Conservation (phyloP, 2,888 invertebrate genomes). For the Atethmia centrago region DNA sequence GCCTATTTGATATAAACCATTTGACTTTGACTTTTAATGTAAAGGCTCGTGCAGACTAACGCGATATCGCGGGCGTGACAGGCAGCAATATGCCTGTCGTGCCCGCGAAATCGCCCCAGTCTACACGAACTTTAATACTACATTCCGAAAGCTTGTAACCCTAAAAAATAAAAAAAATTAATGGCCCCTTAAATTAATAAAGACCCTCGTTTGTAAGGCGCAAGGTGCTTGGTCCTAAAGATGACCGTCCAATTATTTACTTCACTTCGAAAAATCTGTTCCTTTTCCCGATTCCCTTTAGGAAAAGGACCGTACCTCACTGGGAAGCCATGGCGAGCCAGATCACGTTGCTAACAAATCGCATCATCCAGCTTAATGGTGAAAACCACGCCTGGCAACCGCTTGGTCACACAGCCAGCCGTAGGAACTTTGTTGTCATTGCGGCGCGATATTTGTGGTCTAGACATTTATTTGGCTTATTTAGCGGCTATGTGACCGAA, state of each 20-base stretch:
- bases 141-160: neutral
- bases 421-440: neutral
- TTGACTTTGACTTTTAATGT: too few species aligned
- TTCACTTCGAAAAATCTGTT: neutral
- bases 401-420: neutral
- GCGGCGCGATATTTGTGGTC: neutral
- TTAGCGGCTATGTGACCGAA: neutral
- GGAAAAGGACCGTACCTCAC: neutral
- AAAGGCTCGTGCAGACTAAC: too few species aligned
- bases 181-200: neutral
- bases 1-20: too few species aligned
- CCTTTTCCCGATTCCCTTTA: neutral
- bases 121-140: too few species aligned
- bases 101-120: too few species aligned
- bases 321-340: too few species aligned
- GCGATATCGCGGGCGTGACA: too few species aligned
- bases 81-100: too few species aligned
- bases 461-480: neutral
- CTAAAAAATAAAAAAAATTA: neutral
- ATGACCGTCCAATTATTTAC: neutral
- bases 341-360: neutral
- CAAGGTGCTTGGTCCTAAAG: neutral
- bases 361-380: neutral
- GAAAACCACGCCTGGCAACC: neutral
- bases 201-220: neutral